Evolutionary conservation across 2,888 invertebrate species (phyloP).

Genomic region (Trichopria drosophilae): DNA sequence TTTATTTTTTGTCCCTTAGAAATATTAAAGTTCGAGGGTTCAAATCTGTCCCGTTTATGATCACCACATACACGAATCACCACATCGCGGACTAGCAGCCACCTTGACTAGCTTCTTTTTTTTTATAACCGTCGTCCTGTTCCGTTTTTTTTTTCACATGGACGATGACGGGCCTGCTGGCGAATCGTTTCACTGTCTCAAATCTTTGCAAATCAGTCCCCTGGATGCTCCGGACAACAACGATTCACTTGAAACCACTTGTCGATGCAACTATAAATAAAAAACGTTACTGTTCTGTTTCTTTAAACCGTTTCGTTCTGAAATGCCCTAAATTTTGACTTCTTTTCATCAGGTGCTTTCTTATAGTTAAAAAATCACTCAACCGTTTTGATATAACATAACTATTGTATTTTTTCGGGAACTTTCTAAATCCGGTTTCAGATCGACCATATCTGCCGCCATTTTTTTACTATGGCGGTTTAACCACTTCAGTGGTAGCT

Average conservation of each 20-base stretch:
- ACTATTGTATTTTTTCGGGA: no score
- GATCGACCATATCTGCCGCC: no score
- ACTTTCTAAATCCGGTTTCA: no score
- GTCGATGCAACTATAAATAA: constrained; percentile 89
- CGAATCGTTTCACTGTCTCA: constrained; percentile 39
- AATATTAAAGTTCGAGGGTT: constrained; percentile 42
- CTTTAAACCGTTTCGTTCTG: no score
- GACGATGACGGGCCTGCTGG: constrained; percentile 34
- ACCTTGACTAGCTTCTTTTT: constrained; percentile 57
- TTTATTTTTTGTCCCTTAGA: constrained; percentile 42
- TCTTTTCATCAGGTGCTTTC: no score
- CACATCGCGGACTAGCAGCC: constrained; percentile 56
- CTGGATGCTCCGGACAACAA: constrained; percentile 98
- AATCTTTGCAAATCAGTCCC: constrained; percentile 68
- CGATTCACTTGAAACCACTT: constrained; percentile 99
- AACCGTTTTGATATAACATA: no score
- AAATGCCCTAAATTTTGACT: no score
- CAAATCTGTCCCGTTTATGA: constrained; percentile 6
- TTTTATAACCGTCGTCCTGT: constrained; percentile 31
- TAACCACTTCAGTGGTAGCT: no score
- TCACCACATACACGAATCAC: constrained; percentile 45
- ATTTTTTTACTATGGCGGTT: no score
- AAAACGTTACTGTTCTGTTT: constrained; percentile 2
- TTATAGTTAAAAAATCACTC: no score
- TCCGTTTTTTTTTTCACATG: constrained; percentile 37